Conservation (phyloP, 2,113 vertebrate species). For the Macroglossus sobrinus region DNA sequence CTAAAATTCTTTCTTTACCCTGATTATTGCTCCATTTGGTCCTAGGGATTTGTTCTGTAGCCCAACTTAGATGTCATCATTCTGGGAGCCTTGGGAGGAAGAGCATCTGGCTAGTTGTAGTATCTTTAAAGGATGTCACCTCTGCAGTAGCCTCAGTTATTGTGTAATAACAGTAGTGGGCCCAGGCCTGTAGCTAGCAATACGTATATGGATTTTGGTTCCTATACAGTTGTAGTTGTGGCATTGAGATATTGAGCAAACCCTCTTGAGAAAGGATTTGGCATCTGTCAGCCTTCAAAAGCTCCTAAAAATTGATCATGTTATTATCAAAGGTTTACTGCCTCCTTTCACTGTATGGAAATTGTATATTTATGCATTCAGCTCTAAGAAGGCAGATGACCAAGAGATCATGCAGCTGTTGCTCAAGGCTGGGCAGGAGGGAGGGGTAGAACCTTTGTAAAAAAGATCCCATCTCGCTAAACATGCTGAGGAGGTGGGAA, state of each 20-base stretch:
- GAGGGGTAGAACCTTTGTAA: neutral
- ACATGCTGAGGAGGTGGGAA: neutral
- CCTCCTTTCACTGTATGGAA: neutral
- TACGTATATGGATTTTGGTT: constrained; percentile 13
- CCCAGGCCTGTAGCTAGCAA: neutral
- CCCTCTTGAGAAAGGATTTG: constrained; percentile 17
- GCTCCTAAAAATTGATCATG: constrained; percentile 44
- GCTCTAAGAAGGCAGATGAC: neutral
- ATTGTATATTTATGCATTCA: constrained; percentile 24
- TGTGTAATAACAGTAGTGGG: neutral
- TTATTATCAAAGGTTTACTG: constrained; percentile 45
- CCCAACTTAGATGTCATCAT: neutral
- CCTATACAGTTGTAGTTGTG: neutral
- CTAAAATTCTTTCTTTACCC: neutral
- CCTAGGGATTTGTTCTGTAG: constrained; percentile 5
- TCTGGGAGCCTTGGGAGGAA: neutral
- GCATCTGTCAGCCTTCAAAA: constrained; percentile 23
- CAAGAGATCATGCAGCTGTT: neutral
- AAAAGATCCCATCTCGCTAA: neutral
- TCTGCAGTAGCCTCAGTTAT: constrained; percentile 11
- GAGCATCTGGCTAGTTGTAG: neutral
- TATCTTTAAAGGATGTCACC: neutral
- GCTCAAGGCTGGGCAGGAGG: neutral
- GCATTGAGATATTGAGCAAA: constrained; percentile 24
- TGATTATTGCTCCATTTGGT: neutral